Conservation (phyloP, 92 coral and sea anemone genomes). For the Parazoanthus swiftii region DNA sequence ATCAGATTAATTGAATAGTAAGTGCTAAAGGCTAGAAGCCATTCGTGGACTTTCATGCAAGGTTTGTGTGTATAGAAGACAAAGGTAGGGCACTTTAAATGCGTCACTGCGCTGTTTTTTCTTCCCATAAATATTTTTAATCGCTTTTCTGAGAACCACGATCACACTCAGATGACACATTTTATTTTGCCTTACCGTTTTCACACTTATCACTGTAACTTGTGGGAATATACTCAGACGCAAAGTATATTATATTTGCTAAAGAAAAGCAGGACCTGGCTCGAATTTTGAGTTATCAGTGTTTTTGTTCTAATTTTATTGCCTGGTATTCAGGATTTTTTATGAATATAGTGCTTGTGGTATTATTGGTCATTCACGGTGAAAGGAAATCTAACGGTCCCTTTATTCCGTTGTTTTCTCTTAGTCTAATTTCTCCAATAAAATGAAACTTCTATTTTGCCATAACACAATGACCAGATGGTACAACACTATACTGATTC, state of each 20-base stretch:
- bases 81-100: constrained; percentile 19
- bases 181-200: not conserved
- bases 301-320: not conserved
- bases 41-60: constrained; percentile 9
- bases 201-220: not conserved
- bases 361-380: not conserved
- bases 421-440: not conserved
- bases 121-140: not conserved
- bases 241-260: constrained; percentile 8
- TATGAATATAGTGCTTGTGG: not conserved
- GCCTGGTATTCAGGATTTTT: not conserved
- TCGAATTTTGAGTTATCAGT: not conserved
- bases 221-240: constrained; percentile 19
- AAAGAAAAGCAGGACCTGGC: not conserved
- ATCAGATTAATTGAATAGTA: not conserved
- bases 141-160: not conserved
- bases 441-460: constrained; percentile 4
- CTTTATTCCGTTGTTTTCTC: constrained; percentile 7
- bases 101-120: not conserved
- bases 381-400: constrained; percentile 17
- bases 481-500: not conserved
- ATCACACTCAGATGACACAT: not conserved
- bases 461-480: constrained; percentile 29
- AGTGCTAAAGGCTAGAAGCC: constrained; percentile 21
- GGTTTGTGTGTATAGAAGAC: not conserved